Conservation (phyloP, 2,113 vertebrate genomes). For the Entomyzon cyanotis region DNA sequence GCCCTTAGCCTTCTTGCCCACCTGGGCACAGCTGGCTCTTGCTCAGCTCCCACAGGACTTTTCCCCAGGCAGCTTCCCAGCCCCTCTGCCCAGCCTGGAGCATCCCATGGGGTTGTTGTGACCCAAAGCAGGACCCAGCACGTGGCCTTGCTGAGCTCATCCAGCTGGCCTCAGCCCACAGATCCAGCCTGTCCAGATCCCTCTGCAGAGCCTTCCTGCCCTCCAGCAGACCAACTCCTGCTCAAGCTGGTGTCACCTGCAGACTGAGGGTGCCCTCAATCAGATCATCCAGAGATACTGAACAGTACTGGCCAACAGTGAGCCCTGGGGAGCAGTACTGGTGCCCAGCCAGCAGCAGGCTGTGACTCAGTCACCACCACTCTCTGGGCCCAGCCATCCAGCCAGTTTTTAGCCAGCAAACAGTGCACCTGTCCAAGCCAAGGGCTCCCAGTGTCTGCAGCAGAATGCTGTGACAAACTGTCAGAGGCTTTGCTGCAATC, state of each 20-base stretch:
- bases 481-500: background rate
- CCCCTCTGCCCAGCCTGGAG: background rate
- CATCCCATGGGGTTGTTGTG: rapidly evolving
- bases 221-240: background rate
- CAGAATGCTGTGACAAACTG: background rate
- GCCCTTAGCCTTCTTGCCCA: background rate
- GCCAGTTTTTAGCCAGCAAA: background rate
- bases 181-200: background rate
- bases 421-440: background rate
- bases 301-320: background rate
- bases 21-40: background rate
- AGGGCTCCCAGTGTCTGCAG: background rate
- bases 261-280: background rate
- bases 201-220: background rate
- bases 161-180: background rate
- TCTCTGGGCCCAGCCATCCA: background rate
- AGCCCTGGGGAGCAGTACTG: background rate
- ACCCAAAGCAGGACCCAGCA: background rate
- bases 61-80: background rate
- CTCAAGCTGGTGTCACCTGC: background rate
- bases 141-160: background rate
- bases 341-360: background rate
- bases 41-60: background rate
- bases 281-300: background rate
- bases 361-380: background rate